A percentile compares a stretch with the other conserved stretches of the same genome.
phyloP scores from a whole-genome alignment of 2,797 vertebrate species.

The Rhyacichthys aspro region DNA sequence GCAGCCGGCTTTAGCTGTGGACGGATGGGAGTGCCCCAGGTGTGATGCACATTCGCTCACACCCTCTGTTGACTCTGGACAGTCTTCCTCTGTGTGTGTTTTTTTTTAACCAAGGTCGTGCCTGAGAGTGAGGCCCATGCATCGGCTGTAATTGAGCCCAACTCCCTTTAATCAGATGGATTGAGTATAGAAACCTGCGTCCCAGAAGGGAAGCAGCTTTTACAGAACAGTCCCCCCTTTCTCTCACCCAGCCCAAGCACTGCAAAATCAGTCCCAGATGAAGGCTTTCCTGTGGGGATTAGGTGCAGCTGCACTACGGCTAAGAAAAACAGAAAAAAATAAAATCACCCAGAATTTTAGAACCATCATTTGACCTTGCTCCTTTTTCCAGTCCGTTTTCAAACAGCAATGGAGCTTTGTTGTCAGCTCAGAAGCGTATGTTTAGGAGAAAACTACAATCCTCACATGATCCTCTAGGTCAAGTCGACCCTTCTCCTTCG shows the following conservation, averaged over 20 bases:
- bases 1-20: constrained; percentile 18
- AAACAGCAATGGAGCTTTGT: constrained; percentile 31
- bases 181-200: constrained; percentile 53
- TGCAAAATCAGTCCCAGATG: constrained; percentile 81
- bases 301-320: constrained; percentile 72
- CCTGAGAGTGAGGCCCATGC: constrained; percentile 50
- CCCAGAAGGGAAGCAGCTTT: constrained; percentile 54
- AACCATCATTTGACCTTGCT: constrained; percentile 60
- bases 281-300: constrained; percentile 75
- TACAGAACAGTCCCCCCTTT: constrained; percentile 59
- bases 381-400: constrained; percentile 44
- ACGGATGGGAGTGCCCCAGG: constrained; percentile 43
- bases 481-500: constrained; percentile 35
- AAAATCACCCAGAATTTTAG: constrained; percentile 36
- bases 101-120: constrained; percentile 42
- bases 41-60: constrained; percentile 39
- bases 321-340: constrained; percentile 49
- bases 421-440: constrained; percentile 20
- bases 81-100: constrained; percentile 53
- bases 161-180: constrained; percentile 79
- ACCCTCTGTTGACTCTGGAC: constrained; percentile 29
- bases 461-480: constrained; percentile 48
- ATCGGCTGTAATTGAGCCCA: constrained; percentile 75
- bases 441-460: constrained; percentile 22
- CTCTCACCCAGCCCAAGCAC: constrained; percentile 36